Conservation (phyloP, 1,140 invertebrate species). For the Halotydeus destructor region DNA sequence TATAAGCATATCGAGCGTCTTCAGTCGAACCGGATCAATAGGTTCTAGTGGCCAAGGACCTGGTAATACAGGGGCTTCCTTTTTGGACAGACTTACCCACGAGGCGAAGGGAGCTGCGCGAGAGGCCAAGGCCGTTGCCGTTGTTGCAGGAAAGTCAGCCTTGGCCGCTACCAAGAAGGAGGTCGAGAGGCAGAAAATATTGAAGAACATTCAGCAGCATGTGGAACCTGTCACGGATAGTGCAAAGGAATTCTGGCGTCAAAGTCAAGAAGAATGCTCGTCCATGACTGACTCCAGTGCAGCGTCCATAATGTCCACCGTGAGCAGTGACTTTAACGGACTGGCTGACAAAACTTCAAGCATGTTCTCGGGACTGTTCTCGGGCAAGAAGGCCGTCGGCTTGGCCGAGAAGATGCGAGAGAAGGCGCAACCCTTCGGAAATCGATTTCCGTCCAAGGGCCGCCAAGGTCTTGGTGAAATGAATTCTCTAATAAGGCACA, state of each 20-base stretch:
- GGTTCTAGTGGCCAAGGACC: background rate
- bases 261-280: background rate
- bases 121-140: slow-evolving; percentile 55
- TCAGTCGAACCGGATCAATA: slow-evolving; percentile 13
- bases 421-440: slow-evolving; percentile 32
- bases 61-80: background rate
- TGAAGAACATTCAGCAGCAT: slow-evolving; percentile 16
- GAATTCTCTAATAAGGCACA: slow-evolving; percentile 70
- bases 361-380: slow-evolving; percentile 76
- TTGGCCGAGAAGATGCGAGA: slow-evolving; percentile 26
- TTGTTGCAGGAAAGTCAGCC: slow-evolving; percentile 65
- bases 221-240: slow-evolving; percentile 17
- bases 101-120: slow-evolving; percentile 71
- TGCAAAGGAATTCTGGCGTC: slow-evolving; percentile 13
- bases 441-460: slow-evolving; percentile 24
- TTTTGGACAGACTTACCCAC: slow-evolving; percentile 40
- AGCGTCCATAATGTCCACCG: slow-evolving; percentile 15
- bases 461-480: slow-evolving; percentile 66
- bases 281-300: slow-evolving; percentile 11
- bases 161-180: slow-evolving; percentile 49
- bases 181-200: slow-evolving; percentile 7
- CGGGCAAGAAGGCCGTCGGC: slow-evolving; percentile 21
- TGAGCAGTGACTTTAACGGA: slow-evolving; percentile 39
- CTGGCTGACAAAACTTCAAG: slow-evolving; percentile 67
- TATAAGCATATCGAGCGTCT: slow-evolving; percentile 15